These are phyloP conservation scores for Esox niger DNA, from an alignment of 2,113 vertebrate species.

Conservation along the genomic window DNA sequence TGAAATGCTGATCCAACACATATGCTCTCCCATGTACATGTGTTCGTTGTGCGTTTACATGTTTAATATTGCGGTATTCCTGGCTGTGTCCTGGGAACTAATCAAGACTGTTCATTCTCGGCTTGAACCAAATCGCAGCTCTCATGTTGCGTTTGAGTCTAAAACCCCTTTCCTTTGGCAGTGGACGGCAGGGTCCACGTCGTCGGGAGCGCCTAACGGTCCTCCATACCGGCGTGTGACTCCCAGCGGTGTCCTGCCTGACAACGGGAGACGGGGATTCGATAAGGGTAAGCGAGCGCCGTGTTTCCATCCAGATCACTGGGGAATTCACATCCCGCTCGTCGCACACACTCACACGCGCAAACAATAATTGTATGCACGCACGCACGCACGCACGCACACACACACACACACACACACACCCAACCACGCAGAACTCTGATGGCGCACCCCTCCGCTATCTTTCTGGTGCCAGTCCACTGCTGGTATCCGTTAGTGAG, in stretches of 20 bases:
- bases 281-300: conserved; percentile 62
- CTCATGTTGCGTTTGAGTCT: conserved; percentile 16
- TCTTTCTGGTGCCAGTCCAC: conserved; percentile 36
- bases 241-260: conserved; percentile 34
- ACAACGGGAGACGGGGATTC: conserved; percentile 57
- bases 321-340: conserved; percentile 46
- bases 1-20: neutral
- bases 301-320: conserved; percentile 53
- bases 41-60: neutral
- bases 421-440: neutral
- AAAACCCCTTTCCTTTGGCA: neutral
- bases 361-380: conserved; percentile 6
- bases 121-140: conserved; percentile 22
- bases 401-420: neutral
- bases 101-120: conserved; percentile 15
- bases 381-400: neutral
- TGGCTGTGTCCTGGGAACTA: conserved; percentile 15
- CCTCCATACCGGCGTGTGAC: conserved; percentile 34
- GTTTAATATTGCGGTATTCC: conserved; percentile 7
- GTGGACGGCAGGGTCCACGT: conserved; percentile 18
- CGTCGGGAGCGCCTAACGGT: conserved; percentile 45
- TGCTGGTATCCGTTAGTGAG: conserved; percentile 66
- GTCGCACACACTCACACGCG: conserved; percentile 25
- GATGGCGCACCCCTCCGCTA: conserved; percentile 17
- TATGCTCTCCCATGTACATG: neutral